phyloP scores from a whole-genome alignment of 2,888 invertebrate species.

The Drosophila suboccidentalis region DNA sequence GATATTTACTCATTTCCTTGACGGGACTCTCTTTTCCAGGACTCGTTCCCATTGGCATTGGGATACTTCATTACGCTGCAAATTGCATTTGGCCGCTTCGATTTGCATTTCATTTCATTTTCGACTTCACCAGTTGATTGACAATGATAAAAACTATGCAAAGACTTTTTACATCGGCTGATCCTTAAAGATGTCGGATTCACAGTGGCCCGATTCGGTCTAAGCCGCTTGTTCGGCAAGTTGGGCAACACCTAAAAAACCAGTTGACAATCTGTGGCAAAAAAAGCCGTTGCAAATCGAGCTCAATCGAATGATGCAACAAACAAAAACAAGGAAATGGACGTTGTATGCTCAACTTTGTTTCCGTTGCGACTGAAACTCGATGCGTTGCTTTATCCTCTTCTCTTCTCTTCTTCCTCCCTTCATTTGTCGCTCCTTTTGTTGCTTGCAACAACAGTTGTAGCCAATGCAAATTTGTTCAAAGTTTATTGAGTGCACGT shows the following conservation, averaged over 20 bases:
- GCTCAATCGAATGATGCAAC: conserved; percentile 68
- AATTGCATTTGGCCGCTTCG: conserved; percentile 42
- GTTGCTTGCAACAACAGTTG: conserved; percentile 27
- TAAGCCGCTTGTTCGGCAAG: conserved; percentile 24
- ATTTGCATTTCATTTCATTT: conserved; percentile 63
- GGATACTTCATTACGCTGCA: conserved; percentile 34
- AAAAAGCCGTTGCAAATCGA: conserved; percentile 74
- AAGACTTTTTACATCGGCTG: conserved; percentile 6
- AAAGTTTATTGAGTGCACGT: conserved; percentile 82
- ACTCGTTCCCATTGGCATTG: conserved; percentile 17
- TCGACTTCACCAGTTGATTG: conserved; percentile 28
- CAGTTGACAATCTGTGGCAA: conserved; percentile 68
- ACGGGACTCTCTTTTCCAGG: conserved; percentile 11
- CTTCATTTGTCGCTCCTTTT: conserved; percentile 13
- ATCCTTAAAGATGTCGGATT: conserved; percentile 33
- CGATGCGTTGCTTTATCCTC: conserved; percentile 58
- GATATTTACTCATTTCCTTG: conserved; percentile 36
- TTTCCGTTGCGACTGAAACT: conserved; percentile 75
- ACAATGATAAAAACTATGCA: conserved; percentile 19
- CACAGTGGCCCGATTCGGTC: conserved; percentile 13
- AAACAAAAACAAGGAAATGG: conserved; percentile 79
- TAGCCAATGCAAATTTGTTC: conserved; percentile 80
- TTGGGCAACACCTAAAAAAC: conserved; percentile 40
- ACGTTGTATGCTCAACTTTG: conserved; percentile 78
- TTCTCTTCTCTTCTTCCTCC: not conserved